Conservation (phyloP, 2,113 vertebrate species). For the Paracanthobrama guichenoti region DNA sequence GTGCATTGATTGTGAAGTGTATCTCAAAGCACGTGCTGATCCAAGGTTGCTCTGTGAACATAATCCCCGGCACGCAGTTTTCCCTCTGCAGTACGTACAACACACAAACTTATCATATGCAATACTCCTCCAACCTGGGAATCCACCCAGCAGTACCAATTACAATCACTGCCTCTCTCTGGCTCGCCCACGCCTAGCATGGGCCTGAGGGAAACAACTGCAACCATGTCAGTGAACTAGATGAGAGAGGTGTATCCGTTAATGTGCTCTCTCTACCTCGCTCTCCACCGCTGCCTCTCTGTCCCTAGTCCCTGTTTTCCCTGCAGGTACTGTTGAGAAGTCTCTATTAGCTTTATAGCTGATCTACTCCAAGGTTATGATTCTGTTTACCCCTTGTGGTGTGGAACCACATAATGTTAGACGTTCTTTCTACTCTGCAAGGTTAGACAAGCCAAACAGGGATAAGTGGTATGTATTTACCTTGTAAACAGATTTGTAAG, state of each 20-base stretch:
- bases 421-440: background rate
- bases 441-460: background rate
- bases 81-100: background rate
- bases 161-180: conserved; percentile 32
- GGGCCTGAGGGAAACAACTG: conserved; percentile 23
- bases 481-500: background rate
- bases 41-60: background rate
- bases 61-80: conserved; percentile 10
- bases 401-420: background rate
- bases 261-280: background rate
- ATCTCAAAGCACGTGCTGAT: background rate
- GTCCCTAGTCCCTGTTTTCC: background rate
- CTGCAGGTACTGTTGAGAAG: conserved; percentile 32
- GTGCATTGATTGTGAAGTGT: conserved; percentile 18
- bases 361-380: conserved; percentile 31
- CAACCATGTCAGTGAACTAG: conserved; percentile 24
- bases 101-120: conserved; percentile 34
- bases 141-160: conserved; percentile 45
- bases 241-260: conserved; percentile 27
- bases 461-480: conserved; percentile 3
- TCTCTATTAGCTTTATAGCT: conserved; percentile 26
- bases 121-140: conserved; percentile 31
- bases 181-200: conserved; percentile 21
- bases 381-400: conserved; percentile 4
- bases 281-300: background rate